These are phyloP conservation scores for Acanthosoma haemorrhoidale DNA, from an alignment of 2,888 invertebrate species.

Conservation along the genomic window DNA sequence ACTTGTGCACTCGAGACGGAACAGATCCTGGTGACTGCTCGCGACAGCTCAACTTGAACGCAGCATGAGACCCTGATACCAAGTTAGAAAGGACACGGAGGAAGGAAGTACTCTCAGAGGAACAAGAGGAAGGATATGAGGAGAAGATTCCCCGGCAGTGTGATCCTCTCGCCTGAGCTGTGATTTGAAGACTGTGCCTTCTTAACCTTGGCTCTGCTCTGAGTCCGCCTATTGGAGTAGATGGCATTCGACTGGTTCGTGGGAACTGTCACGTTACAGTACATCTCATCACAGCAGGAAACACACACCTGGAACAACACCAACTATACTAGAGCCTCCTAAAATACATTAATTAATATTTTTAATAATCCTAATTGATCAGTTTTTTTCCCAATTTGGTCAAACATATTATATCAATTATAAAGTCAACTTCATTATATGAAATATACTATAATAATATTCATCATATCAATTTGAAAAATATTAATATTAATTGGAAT, in stretches of 20 bases:
- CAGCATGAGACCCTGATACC: constrained; percentile 6
- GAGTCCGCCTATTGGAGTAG: constrained; percentile 50
- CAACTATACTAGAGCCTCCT: too few relatives aligned
- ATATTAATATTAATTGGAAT: too few relatives aligned
- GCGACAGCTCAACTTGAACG: not conserved
- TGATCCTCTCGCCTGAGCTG: not conserved
- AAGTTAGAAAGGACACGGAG: not conserved
- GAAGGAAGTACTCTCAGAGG: not conserved
- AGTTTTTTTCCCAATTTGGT: too few relatives aligned
- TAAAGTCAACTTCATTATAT: too few relatives aligned
- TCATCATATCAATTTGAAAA: too few relatives aligned
- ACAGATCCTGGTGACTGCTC: not conserved
- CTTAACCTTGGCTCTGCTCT: constrained; percentile 41
- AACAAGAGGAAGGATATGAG: not conserved
- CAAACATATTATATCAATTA: too few relatives aligned
- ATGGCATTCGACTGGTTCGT: constrained; percentile 56
- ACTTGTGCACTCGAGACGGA: not conserved
- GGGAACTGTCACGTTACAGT: constrained; percentile 58
- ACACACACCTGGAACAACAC: constrained; percentile 55
- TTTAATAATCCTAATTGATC: too few relatives aligned
- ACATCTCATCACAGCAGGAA: constrained; percentile 59
- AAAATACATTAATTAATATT: too few relatives aligned
- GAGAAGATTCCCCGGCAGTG: not conserved
- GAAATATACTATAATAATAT: too few relatives aligned
- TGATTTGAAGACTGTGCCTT: not conserved